These are phyloP conservation scores for Ictalurus furcatus DNA, from an alignment of 2,113 vertebrate genomes.

Conservation along the genomic window DNA sequence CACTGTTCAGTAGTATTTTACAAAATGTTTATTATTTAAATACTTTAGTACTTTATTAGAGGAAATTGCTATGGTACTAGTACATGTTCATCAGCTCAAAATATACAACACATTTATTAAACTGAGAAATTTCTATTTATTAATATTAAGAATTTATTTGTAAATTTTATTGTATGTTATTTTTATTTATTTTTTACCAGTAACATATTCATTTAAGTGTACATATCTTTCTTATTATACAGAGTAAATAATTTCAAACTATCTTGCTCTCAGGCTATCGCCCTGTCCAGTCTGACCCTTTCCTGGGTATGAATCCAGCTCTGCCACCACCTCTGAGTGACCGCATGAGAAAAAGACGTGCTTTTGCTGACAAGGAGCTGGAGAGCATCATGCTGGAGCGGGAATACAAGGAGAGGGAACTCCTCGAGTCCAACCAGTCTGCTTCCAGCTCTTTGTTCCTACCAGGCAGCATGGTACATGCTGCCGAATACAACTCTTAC, in stretches of 20 bases:
- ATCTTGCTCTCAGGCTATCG: conserved; percentile 82
- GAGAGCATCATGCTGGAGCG: conserved; percentile 98
- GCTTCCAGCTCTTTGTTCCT: conserved; percentile 79
- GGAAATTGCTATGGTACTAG: background rate
- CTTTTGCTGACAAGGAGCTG: conserved; percentile 98
- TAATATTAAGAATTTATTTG: background rate
- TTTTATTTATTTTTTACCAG: background rate
- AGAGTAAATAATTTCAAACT: conserved; percentile 1
- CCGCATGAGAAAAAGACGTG: conserved; percentile 96
- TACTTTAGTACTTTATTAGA: background rate
- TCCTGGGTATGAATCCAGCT: conserved; percentile 78
- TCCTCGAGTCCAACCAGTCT: conserved; percentile 86
- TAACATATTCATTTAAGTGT: background rate
- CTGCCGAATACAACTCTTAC: conserved; percentile 85
- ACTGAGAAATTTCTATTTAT: background rate
- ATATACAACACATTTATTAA: background rate
- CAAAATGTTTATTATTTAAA: background rate
- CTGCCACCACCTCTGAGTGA: conserved; percentile 93
- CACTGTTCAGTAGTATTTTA: background rate
- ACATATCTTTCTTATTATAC: background rate
- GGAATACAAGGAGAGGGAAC: conserved; percentile 94
- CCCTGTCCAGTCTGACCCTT: conserved; percentile 86
- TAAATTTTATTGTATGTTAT: background rate
- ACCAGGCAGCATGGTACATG: conserved; percentile 80
- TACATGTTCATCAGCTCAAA: background rate